phyloP scores from a whole-genome alignment of 2,113 vertebrate genomes.

The Eira barbara region DNA sequence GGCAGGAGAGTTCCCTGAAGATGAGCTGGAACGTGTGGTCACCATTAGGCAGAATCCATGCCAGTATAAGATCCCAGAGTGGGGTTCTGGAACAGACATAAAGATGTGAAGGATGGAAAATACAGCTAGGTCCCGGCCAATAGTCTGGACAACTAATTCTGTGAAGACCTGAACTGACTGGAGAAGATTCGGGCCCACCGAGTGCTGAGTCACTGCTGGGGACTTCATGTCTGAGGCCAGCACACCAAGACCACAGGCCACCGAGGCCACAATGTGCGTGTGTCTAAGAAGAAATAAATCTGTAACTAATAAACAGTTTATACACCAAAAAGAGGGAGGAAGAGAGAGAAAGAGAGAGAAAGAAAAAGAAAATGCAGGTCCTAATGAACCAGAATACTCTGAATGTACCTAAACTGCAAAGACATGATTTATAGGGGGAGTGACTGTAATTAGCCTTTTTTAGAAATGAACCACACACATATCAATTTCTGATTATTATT shows the following conservation, averaged over 20 bases:
- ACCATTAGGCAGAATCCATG: slow-evolving; percentile 93
- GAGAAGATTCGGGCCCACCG: slow-evolving; percentile 90
- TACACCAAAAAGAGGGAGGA: neutral
- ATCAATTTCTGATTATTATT: neutral
- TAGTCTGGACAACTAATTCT: slow-evolving; percentile 89
- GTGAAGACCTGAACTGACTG: slow-evolving; percentile 87
- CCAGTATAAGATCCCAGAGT: slow-evolving; percentile 91
- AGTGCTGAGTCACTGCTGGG: slow-evolving; percentile 89
- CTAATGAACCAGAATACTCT: neutral
- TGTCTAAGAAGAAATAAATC: neutral
- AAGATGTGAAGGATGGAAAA: slow-evolving; percentile 91
- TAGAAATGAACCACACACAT: neutral
- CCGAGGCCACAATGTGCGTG: neutral
- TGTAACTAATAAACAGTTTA: neutral
- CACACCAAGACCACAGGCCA: neutral
- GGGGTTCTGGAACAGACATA: slow-evolving; percentile 92
- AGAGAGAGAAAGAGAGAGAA: neutral
- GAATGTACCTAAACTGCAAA: neutral
- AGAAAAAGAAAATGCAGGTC: neutral
- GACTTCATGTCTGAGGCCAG: slow-evolving; percentile 81
- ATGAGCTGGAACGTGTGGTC: slow-evolving; percentile 90
- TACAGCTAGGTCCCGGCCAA: slow-evolving; percentile 89
- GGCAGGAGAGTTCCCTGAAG: slow-evolving; percentile 87
- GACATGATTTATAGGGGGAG: neutral
- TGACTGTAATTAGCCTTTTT: neutral